phyloP scores from a whole-genome alignment of 2,113 vertebrate species.

The Dendrocopos noguchii region DNA sequence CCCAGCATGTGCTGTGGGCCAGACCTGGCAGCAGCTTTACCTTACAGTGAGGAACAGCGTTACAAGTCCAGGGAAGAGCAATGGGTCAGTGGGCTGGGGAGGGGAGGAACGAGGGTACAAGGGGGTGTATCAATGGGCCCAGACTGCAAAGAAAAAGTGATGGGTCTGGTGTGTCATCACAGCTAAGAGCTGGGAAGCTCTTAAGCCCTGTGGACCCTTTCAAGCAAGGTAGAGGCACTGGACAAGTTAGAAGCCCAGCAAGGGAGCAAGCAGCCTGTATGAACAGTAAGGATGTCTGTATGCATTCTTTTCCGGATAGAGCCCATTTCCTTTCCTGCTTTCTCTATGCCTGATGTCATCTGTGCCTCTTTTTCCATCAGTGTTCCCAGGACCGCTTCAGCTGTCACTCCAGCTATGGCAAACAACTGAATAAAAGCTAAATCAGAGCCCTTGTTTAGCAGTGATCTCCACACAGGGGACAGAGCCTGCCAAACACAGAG shows the following conservation, averaged over 20 bases:
- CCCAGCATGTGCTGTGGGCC: not conserved
- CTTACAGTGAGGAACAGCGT: accelerated
- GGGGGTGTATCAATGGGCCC: accelerated
- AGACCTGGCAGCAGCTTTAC: not conserved
- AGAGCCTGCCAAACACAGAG: not conserved
- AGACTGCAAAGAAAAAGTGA: not conserved
- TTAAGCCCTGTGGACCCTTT: accelerated
- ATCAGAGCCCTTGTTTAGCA: not conserved
- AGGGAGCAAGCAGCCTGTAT: not conserved
- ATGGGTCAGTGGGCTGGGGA: accelerated
- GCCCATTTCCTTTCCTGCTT: not conserved
- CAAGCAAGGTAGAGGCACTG: accelerated
- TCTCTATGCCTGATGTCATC: not conserved
- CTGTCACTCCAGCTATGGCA: not conserved
- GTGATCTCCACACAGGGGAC: not conserved
- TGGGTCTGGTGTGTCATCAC: not conserved
- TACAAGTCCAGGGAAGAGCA: not conserved
- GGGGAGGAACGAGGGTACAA: not conserved
- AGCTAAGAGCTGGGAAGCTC: not conserved
- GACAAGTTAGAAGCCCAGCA: accelerated
- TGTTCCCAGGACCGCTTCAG: not conserved
- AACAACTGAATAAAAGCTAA: not conserved
- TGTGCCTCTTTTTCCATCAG: not conserved
- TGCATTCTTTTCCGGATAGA: not conserved
- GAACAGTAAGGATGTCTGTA: not conserved